Evolutionary conservation across 1,140 invertebrate species (phyloP).

Genomic region (Diachasma alloeum): DNA sequence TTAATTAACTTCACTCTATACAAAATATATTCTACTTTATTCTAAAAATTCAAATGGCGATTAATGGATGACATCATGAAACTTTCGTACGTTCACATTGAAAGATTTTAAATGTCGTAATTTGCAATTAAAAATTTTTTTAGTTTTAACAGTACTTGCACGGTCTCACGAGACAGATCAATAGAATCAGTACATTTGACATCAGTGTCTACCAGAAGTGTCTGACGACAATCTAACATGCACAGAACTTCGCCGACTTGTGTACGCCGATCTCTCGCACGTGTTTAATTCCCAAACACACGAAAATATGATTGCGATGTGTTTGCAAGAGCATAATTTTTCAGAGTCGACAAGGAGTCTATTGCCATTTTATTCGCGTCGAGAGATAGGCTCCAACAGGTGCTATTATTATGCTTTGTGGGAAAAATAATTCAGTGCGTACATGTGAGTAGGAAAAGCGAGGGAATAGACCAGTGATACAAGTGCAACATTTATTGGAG

Average conservation of each 20-base stretch:
- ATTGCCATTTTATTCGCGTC: background rate
- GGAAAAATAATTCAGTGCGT: background rate
- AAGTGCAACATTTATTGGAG: background rate
- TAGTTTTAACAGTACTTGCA: too few species aligned
- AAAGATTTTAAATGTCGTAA: too few species aligned
- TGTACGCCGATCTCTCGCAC: background rate
- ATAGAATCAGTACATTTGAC: too few species aligned
- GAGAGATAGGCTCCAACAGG: background rate
- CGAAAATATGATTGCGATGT: background rate
- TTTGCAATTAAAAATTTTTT: too few species aligned
- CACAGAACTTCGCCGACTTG: background rate
- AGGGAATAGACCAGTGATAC: background rate
- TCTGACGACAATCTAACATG: background rate
- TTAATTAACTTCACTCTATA: too few species aligned
- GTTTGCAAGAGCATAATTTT: background rate
- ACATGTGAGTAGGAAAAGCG: too few species aligned
- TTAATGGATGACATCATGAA: too few species aligned
- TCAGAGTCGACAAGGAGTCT: background rate
- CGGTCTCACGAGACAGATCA: too few species aligned
- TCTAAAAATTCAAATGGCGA: too few species aligned
- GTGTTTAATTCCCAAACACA: background rate
- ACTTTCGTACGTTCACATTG: too few species aligned
- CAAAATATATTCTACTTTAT: too few species aligned
- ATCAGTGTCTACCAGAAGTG: too few species aligned
- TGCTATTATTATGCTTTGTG: background rate